A percentile compares a stretch with the other conserved stretches of the same genome.
Conservation (phyloP, 2,113 vertebrate species). For the Xyrauchen texanus region DNA sequence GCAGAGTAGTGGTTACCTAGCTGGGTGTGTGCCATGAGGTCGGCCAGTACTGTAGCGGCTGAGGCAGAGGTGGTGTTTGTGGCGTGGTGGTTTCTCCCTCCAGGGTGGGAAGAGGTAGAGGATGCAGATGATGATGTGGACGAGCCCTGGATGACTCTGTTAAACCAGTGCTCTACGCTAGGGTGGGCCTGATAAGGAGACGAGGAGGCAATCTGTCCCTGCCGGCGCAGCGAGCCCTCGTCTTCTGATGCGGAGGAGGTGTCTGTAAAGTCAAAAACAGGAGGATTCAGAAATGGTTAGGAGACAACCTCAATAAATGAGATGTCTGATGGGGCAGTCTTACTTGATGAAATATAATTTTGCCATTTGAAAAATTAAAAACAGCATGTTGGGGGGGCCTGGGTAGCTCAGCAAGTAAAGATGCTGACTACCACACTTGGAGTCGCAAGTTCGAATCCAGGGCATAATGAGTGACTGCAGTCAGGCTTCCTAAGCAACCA, state of each 20-base stretch:
- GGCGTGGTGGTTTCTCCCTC: constrained; percentile 83
- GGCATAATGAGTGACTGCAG: too few relatives aligned
- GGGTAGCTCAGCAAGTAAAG: too few relatives aligned
- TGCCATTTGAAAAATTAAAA: too few relatives aligned
- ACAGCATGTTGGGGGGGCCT: too few relatives aligned
- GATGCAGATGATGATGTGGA: constrained; percentile 98
- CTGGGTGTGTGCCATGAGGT: constrained; percentile 89
- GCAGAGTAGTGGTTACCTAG: constrained; percentile 82
- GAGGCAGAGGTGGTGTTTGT: constrained; percentile 77
- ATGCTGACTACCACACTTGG: too few relatives aligned
- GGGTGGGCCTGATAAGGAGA: constrained; percentile 85
- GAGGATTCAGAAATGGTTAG: background rate
- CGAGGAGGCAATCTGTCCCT: constrained; percentile 84
- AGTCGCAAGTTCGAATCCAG: too few relatives aligned
- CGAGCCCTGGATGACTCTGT: constrained; percentile 91
- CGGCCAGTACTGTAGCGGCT: constrained; percentile 81
- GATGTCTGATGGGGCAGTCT: too few relatives aligned
- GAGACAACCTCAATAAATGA: too few relatives aligned
- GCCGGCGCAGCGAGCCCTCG: constrained; percentile 91
- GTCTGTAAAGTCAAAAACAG: constrained; percentile 82
- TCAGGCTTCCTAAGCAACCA: too few relatives aligned
- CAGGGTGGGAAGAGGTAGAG: constrained; percentile 94
- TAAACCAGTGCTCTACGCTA: constrained; percentile 91
- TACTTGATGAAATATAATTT: too few relatives aligned
- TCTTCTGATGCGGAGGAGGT: constrained; percentile 98